Evolutionary conservation across 2,113 vertebrate species (phyloP).

Genomic region (Riparia riparia): DNA sequence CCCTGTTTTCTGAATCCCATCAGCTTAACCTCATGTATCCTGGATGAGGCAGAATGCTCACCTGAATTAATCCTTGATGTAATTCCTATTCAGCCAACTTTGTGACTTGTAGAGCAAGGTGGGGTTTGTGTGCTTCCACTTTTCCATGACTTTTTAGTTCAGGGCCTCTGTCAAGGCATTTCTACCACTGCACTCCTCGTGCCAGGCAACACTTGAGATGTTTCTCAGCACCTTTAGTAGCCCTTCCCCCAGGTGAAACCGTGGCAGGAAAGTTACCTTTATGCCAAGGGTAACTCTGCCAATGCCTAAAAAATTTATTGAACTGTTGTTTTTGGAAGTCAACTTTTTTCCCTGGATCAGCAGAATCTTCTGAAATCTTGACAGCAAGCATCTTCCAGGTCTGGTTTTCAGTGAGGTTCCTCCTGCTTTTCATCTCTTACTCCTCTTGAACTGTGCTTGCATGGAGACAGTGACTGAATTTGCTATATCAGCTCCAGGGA

Average conservation of each 20-base stretch:
- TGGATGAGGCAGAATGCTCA: background rate
- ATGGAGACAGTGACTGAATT: background rate
- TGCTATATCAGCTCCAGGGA: background rate
- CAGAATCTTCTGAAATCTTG: background rate
- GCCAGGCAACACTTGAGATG: background rate
- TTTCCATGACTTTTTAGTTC: background rate
- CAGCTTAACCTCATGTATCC: accelerated
- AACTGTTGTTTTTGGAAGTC: background rate
- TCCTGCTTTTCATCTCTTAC: background rate
- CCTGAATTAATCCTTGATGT: background rate
- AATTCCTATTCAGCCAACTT: background rate
- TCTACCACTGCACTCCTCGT: background rate
- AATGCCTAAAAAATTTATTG: background rate
- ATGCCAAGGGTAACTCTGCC: background rate
- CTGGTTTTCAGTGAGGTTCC: background rate
- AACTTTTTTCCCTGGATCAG: background rate
- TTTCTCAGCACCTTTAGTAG: background rate
- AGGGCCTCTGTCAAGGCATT: background rate
- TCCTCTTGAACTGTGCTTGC: background rate
- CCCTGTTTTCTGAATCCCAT: background rate
- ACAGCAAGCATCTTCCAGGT: background rate
- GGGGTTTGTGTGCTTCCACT: background rate
- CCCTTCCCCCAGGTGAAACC: background rate
- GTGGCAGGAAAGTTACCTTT: background rate
- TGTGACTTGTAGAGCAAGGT: background rate